Percentiles rank a stretch among this genome's conserved stretches.
Evolutionary conservation across 2,113 vertebrate species (phyloP).

Genomic region (Sapayoa aenigma): DNA sequence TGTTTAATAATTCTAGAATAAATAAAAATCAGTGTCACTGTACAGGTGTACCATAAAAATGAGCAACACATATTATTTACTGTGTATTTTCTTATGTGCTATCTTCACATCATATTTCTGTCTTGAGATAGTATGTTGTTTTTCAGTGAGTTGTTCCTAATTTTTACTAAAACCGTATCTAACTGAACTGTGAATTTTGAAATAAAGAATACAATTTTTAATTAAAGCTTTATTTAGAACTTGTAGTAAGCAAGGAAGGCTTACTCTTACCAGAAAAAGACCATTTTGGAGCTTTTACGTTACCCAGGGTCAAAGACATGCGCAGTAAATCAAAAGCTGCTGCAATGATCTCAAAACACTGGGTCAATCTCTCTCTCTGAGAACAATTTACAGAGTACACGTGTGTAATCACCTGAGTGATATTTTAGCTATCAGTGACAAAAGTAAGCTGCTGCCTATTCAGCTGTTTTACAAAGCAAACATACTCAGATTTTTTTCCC

Average conservation of each 20-base stretch:
- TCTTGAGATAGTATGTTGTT: background rate
- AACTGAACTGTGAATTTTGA: background rate
- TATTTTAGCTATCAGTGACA: background rate
- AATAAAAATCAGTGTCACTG: background rate
- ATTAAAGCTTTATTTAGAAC: background rate
- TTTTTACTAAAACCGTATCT: background rate
- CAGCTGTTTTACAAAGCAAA: background rate
- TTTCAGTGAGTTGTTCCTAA: background rate
- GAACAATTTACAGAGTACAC: fast-evolving
- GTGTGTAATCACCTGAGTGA: background rate
- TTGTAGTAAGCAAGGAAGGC: background rate
- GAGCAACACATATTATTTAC: background rate
- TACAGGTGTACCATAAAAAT: background rate
- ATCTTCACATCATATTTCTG: background rate
- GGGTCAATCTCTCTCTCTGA: background rate
- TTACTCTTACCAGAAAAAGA: background rate
- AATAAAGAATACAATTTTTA: background rate
- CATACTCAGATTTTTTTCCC: fast-evolving
- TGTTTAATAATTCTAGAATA: background rate
- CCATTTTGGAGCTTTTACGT: background rate
- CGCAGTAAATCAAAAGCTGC: background rate
- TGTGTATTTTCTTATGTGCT: background rate
- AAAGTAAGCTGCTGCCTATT: background rate
- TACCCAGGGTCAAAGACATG: background rate
- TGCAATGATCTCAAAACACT: background rate